phyloP scores from a whole-genome alignment of 2,113 vertebrate species.

The Vidua macroura region DNA sequence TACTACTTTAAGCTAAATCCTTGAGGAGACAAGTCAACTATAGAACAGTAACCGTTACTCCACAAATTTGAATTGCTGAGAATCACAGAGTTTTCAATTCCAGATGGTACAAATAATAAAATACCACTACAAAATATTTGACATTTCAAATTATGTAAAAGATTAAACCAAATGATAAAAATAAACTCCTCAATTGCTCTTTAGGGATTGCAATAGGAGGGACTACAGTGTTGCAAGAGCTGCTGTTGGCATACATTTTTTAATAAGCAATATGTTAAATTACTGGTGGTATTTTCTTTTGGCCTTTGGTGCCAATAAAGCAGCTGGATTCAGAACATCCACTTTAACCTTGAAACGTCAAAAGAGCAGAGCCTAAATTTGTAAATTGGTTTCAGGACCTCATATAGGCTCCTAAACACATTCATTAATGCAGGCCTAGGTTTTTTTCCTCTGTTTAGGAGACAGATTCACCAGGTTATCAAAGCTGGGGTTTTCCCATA shows the following conservation, averaged over 20 bases:
- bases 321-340: background rate
- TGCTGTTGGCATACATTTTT: background rate
- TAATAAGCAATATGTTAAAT: background rate
- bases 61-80: background rate
- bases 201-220: background rate
- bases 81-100: background rate
- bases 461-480: background rate
- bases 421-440: background rate
- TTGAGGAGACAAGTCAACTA: background rate
- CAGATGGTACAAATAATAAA: background rate
- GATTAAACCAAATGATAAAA: background rate
- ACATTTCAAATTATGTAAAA: background rate
- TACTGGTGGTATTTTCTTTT: background rate
- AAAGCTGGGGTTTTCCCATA: background rate
- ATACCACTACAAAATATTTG: background rate
- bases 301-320: background rate
- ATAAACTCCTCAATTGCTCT: background rate
- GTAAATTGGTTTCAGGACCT: background rate
- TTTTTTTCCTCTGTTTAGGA: background rate
- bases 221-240: background rate
- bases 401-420: background rate
- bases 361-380: background rate
- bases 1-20: background rate
- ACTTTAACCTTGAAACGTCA: constrained; percentile 6
- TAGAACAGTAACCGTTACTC: background rate